Percentiles rank a stretch among this genome's conserved stretches.
Conservation (phyloP, 1,140 invertebrate genomes). For the Drosophila mayri region DNA sequence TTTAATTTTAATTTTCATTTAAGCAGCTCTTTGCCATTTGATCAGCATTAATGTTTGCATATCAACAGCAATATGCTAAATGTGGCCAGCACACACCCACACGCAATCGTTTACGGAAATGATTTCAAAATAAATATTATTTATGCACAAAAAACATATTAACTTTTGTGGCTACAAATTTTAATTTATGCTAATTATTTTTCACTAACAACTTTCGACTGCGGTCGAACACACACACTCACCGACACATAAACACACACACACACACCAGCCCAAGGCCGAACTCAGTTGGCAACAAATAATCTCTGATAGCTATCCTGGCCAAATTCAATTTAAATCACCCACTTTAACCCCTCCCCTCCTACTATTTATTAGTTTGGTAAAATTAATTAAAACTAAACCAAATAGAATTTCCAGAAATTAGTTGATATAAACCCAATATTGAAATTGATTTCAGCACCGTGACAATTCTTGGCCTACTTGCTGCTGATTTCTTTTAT, state of each 20-base stretch:
- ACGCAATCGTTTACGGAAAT: slow-evolving; percentile 32
- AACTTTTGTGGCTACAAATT: slow-evolving; percentile 56
- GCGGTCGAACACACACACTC: slow-evolving; percentile 22
- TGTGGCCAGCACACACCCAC: slow-evolving; percentile 33
- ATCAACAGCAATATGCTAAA: slow-evolving; percentile 59
- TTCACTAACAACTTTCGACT: slow-evolving; percentile 70
- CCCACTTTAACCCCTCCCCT: background rate
- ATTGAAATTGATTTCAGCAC: slow-evolving; percentile 43
- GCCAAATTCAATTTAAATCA: slow-evolving; percentile 53
- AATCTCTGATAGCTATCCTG: slow-evolving; percentile 47
- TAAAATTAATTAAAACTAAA: slow-evolving; percentile 74
- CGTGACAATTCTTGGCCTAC: background rate
- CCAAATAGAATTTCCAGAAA: slow-evolving; percentile 51
- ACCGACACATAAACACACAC: background rate
- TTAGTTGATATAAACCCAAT: slow-evolving; percentile 35
- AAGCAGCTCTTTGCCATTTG: slow-evolving; percentile 47
- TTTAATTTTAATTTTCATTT: slow-evolving; percentile 32
- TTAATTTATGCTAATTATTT: slow-evolving; percentile 80
- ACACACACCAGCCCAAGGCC: background rate
- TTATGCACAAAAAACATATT: slow-evolving; percentile 56
- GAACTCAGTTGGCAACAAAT: slow-evolving; percentile 44
- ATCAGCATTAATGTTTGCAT: slow-evolving; percentile 66
- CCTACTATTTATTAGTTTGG: slow-evolving; percentile 40
- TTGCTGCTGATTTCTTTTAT: background rate
- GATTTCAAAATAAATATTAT: slow-evolving; percentile 52